phyloP scores from a whole-genome alignment of 2,888 invertebrate genomes.

The Abrostola tripartita region DNA sequence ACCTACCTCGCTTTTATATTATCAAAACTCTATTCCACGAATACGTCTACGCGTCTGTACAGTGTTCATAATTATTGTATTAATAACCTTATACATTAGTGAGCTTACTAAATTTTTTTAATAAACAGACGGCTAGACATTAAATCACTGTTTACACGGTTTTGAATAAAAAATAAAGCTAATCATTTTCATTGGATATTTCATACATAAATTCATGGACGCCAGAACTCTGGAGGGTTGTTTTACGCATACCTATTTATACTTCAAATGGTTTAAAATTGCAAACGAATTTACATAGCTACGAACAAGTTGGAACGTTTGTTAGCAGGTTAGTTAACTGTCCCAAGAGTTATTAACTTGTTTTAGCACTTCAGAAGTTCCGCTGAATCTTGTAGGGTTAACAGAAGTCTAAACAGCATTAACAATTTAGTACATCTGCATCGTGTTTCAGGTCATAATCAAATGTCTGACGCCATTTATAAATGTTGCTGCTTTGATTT shows the following conservation, averaged over 20 bases:
- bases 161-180: constrained; percentile 21
- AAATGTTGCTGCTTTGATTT: too few relatives aligned
- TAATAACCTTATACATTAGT: not conserved
- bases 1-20: not conserved
- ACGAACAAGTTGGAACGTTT: constrained; percentile 39
- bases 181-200: constrained; percentile 35
- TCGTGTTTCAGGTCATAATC: not conserved
- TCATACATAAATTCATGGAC: constrained; percentile 38
- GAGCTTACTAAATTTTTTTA: not conserved
- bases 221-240: constrained; percentile 12
- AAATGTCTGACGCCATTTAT: too few relatives aligned
- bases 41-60: not conserved
- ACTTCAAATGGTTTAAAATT: constrained; percentile 45
- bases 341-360: constrained; percentile 47
- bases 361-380: constrained; percentile 28
- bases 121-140: constrained; percentile 13
- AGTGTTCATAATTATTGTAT: constrained; percentile 11
- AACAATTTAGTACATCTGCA: constrained; percentile 1
- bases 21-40: not conserved
- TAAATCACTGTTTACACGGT: constrained; percentile 7
- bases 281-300: constrained; percentile 38
- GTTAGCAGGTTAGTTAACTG: constrained; percentile 42
- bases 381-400: constrained; percentile 33
- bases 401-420: constrained; percentile 7
- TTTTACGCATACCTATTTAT: constrained; percentile 33